Conservation (phyloP, 2,113 vertebrate genomes). For the Dendropsophus ebraccatus region DNA sequence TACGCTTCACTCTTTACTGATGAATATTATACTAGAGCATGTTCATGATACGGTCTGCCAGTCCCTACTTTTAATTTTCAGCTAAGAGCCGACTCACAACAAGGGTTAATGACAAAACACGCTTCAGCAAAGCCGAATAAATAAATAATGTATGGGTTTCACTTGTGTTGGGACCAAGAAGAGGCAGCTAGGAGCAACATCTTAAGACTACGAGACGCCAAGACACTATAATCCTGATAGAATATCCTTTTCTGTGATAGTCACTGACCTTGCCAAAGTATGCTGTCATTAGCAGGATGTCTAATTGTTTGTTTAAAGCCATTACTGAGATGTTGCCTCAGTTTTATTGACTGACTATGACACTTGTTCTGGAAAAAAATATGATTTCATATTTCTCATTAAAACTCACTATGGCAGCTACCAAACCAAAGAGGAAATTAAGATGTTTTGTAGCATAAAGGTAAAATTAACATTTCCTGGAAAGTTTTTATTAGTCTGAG, state of each 20-base stretch:
- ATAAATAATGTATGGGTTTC: constrained; percentile 66
- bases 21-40: constrained; percentile 4
- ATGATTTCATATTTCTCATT: constrained; percentile 18
- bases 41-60: not conserved
- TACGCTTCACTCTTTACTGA: not conserved
- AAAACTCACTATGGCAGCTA: not conserved
- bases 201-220: constrained; percentile 58
- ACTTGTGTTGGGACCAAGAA: constrained; percentile 58
- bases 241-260: constrained; percentile 56
- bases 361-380: not conserved
- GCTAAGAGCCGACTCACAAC: not conserved
- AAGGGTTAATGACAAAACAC: constrained; percentile 47
- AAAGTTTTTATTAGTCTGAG: not conserved
- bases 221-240: constrained; percentile 48
- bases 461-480: not conserved
- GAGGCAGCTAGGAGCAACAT: constrained; percentile 44
- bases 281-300: constrained; percentile 51
- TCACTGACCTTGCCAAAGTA: constrained; percentile 56
- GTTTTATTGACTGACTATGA: constrained; percentile 10
- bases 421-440: not conserved
- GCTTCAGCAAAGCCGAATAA: constrained; percentile 52
- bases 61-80: not conserved
- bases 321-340: constrained; percentile 27
- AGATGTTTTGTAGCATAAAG: not conserved
- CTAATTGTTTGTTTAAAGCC: constrained; percentile 51